Conservation (phyloP, 2,888 invertebrate species). For the Blomia tropicalis region DNA sequence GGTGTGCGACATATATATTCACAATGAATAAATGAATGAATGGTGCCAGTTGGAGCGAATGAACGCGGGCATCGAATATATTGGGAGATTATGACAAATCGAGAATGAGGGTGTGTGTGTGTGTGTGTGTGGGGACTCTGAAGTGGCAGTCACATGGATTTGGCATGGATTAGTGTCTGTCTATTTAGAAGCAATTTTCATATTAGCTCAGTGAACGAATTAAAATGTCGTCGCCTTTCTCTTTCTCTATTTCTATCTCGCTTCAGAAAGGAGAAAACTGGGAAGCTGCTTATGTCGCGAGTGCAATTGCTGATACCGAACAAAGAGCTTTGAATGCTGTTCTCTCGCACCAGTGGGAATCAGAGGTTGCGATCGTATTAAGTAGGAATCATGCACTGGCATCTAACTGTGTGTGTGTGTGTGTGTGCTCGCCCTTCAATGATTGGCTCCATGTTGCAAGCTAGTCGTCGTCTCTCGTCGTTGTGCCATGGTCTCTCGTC, state of each 20-base stretch:
- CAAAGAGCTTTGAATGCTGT: background rate
- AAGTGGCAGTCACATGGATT: constrained; percentile 15
- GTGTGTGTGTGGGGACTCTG: background rate
- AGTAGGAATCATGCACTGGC: constrained; percentile 15
- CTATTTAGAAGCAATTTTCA: constrained; percentile 15
- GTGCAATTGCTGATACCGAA: constrained; percentile 2
- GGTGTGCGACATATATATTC: too few species aligned
- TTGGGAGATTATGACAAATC: constrained; percentile 15
- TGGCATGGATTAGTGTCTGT: constrained; percentile 14
- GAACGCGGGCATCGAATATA: constrained; percentile 8
- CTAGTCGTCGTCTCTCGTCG: background rate
- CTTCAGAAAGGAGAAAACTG: too few species aligned
- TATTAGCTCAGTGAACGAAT: constrained; percentile 14
- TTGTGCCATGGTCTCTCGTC: background rate
- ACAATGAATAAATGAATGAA: too few species aligned
- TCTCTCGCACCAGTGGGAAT: constrained; percentile 10
- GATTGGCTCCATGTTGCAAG: background rate
- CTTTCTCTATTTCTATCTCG: too few species aligned
- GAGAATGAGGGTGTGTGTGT: background rate
- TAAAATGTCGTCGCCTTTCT: constrained; percentile 13
- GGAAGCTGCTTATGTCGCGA: constrained; percentile 6
- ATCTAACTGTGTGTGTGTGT: background rate
- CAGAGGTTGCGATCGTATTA: constrained; percentile 11
- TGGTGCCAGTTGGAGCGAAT: too few species aligned
- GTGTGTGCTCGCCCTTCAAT: background rate